Conservation (phyloP, 2,888 invertebrate species). For the Thecocarcelia acutangulata region DNA sequence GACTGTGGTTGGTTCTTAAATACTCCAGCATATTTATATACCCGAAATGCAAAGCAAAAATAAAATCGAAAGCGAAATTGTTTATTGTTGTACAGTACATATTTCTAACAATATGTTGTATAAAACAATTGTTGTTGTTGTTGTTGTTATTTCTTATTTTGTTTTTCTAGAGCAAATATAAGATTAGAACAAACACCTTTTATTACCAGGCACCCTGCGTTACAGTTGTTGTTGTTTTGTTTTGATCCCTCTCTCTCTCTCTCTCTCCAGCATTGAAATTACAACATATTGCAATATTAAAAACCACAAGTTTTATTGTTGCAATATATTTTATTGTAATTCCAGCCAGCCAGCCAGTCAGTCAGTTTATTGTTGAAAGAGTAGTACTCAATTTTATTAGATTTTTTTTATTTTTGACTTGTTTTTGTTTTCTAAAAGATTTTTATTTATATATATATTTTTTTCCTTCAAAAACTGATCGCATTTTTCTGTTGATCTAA, state of each 20-base stretch:
- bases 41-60: constrained; percentile 65
- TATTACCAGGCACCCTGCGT: constrained; percentile 44
- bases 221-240: constrained; percentile 26
- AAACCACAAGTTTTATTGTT: constrained; percentile 51
- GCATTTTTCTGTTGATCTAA: constrained; percentile 68
- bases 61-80: constrained; percentile 65
- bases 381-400: constrained; percentile 35
- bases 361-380: constrained; percentile 41
- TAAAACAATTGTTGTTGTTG: constrained; percentile 21
- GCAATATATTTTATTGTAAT: constrained; percentile 59
- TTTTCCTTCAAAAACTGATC: constrained; percentile 55
- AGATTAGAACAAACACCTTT: constrained; percentile 69
- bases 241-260: constrained; percentile 22
- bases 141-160: constrained; percentile 13
- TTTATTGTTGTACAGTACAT: constrained; percentile 47
- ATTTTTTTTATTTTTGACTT: constrained; percentile 16
- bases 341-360: constrained; percentile 19
- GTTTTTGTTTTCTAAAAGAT: constrained; percentile 53
- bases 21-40: constrained; percentile 78
- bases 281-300: constrained; percentile 37
- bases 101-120: constrained; percentile 56
- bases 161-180: constrained; percentile 59
- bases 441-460: too few species aligned
- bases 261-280: constrained; percentile 40
- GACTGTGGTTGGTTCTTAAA: constrained; percentile 76